These are phyloP conservation scores for Torymus tubicola DNA, from an alignment of 2,888 invertebrate genomes.

Conservation along the genomic window DNA sequence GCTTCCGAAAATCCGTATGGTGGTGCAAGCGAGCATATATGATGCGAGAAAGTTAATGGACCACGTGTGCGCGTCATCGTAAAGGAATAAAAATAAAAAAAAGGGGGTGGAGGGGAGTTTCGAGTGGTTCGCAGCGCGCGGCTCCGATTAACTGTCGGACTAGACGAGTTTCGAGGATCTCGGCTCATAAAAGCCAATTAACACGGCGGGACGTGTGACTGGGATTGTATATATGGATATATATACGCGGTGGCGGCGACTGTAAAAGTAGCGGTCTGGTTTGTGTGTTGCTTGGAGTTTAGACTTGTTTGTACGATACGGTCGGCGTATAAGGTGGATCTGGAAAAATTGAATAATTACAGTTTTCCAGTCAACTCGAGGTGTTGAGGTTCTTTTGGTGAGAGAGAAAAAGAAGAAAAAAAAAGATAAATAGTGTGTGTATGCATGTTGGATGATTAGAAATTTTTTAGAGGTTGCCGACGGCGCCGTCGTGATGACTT, in stretches of 20 bases:
- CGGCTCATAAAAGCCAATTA: conserved; percentile 34
- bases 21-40: background rate
- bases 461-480: too few species aligned
- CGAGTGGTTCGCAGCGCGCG: background rate
- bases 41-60: conserved; percentile 38
- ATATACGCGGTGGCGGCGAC: background rate
- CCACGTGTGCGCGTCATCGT: conserved; percentile 19
- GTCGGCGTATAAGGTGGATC: background rate
- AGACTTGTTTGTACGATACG: background rate
- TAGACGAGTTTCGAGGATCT: background rate
- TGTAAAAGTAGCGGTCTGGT: conserved; percentile 28
- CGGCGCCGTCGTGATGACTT: too few species aligned
- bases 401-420: too few species aligned
- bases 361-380: conserved; percentile 3
- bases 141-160: conserved; percentile 34
- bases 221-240: conserved; percentile 1
- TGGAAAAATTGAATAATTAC: conserved; percentile 35
- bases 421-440: too few species aligned
- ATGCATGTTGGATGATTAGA: too few species aligned
- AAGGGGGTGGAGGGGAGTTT: background rate
- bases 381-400: too few species aligned
- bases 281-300: background rate
- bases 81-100: conserved; percentile 51
- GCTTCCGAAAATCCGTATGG: conserved; percentile 33
- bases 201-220: conserved; percentile 25